These are phyloP conservation scores for Thamnophis sirtalis DNA, from an alignment of 2,113 vertebrate species.

Conservation along the genomic window DNA sequence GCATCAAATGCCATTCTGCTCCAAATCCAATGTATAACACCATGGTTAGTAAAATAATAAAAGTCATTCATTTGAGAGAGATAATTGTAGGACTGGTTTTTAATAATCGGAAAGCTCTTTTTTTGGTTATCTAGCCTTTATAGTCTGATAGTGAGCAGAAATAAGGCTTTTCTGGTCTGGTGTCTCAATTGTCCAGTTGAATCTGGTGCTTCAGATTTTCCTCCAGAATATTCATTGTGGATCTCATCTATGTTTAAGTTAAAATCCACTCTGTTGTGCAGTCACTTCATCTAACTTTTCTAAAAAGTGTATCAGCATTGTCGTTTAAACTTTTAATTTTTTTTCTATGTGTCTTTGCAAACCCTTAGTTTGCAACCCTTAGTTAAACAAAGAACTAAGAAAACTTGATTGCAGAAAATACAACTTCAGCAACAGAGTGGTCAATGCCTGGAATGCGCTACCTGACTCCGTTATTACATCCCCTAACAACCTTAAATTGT, in stretches of 20 bases:
- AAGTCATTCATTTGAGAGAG: background rate
- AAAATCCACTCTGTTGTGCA: background rate
- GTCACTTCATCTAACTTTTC: background rate
- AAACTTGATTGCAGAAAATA: too few species aligned
- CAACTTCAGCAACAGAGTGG: too few species aligned
- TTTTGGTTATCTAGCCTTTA: background rate
- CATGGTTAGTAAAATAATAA: background rate
- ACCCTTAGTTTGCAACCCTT: background rate
- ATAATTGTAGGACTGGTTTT: background rate
- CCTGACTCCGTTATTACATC: too few species aligned
- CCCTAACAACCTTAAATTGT: too few species aligned
- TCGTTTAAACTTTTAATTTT: background rate
- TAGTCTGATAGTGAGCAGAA: background rate
- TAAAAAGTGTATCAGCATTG: background rate
- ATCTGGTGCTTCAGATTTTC: background rate
- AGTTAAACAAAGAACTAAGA: background rate
- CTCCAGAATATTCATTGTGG: background rate
- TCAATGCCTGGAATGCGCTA: too few species aligned
- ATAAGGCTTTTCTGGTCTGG: background rate
- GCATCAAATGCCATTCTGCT: background rate
- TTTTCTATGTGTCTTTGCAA: background rate
- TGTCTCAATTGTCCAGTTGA: background rate
- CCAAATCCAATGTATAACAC: background rate
- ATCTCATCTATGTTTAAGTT: background rate
- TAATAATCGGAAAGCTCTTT: background rate